Conservation (phyloP, 2,797 vertebrate genomes). For the Sphaeramia orbicularis region DNA sequence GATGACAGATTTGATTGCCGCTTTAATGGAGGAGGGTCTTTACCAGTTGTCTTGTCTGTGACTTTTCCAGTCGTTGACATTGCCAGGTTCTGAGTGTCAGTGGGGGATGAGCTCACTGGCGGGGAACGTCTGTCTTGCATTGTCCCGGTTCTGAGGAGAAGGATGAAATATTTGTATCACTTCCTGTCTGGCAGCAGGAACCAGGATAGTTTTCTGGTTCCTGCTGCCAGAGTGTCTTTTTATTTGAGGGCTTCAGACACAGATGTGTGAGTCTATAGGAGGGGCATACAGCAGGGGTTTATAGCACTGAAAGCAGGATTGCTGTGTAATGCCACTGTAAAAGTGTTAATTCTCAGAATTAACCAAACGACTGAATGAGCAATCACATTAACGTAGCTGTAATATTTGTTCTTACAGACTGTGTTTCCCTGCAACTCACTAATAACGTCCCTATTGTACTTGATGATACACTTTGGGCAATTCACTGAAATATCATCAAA, state of each 20-base stretch:
- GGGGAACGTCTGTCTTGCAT: slow-evolving; percentile 37
- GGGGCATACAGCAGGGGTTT: background rate
- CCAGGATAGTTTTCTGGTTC: slow-evolving; percentile 4
- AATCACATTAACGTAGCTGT: background rate
- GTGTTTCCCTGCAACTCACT: background rate
- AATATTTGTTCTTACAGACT: background rate
- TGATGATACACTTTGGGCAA: background rate
- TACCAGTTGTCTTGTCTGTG: slow-evolving; percentile 36
- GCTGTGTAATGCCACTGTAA: background rate
- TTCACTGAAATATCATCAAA: no score
- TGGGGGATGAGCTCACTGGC: slow-evolving; percentile 57
- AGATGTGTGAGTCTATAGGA: slow-evolving; percentile 16
- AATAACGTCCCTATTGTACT: background rate
- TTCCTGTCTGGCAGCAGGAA: slow-evolving; percentile 45
- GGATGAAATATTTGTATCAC: slow-evolving; percentile 31
- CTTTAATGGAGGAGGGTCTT: slow-evolving; percentile 17
- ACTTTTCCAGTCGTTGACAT: slow-evolving; percentile 54
- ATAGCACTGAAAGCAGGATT: background rate
- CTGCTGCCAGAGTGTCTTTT: slow-evolving; percentile 2
- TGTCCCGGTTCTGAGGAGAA: slow-evolving; percentile 27
- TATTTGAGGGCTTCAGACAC: background rate
- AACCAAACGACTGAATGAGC: background rate
- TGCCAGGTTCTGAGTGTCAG: slow-evolving; percentile 52
- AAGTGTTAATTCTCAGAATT: background rate
- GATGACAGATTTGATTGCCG: slow-evolving; percentile 10